Conservation (phyloP, 2,113 vertebrate genomes). For the Ophthalmolycus amberensis region DNA sequence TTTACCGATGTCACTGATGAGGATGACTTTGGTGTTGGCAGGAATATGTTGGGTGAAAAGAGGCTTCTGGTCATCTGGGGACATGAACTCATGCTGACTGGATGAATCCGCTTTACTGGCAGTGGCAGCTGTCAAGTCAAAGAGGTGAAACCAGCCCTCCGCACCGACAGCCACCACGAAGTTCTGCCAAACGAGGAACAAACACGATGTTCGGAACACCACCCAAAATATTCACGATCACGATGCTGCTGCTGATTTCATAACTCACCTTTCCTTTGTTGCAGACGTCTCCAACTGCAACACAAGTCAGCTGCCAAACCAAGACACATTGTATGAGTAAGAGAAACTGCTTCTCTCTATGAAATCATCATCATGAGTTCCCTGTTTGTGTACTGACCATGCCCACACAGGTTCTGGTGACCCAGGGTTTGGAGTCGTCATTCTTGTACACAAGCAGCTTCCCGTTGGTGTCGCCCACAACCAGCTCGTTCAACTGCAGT, state of each 20-base stretch:
- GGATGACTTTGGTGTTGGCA: constrained; percentile 97
- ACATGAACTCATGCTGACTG: constrained; percentile 86
- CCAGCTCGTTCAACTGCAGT: constrained; percentile 91
- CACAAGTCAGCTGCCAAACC: constrained; percentile 91
- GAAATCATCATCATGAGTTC: not conserved
- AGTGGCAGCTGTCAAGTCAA: constrained; percentile 86
- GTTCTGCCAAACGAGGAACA: constrained; percentile 82
- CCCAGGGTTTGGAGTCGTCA: constrained; percentile 92
- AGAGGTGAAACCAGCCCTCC: constrained; percentile 98
- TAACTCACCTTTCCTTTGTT: constrained; percentile 93
- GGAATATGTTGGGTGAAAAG: constrained; percentile 96
- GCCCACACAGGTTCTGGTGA: constrained; percentile 90
- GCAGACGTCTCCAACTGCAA: constrained; percentile 94
- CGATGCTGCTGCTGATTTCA: not conserved
- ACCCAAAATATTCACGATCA: not conserved
- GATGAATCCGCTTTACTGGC: constrained; percentile 86
- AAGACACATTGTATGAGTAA: not conserved
- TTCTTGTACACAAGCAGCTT: constrained; percentile 94
- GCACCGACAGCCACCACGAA: constrained; percentile 93
- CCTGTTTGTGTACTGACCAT: constrained; percentile 86
- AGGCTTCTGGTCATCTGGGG: constrained; percentile 89
- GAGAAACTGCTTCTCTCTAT: not conserved
- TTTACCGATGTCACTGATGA: constrained; percentile 96
- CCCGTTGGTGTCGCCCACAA: constrained; percentile 95
- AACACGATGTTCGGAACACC: not conserved